A percentile compares a stretch with the other conserved stretches of the same genome.
Evolutionary conservation across 2,113 vertebrate species (phyloP).

Genomic region (Chelonoidis abingdonii): DNA sequence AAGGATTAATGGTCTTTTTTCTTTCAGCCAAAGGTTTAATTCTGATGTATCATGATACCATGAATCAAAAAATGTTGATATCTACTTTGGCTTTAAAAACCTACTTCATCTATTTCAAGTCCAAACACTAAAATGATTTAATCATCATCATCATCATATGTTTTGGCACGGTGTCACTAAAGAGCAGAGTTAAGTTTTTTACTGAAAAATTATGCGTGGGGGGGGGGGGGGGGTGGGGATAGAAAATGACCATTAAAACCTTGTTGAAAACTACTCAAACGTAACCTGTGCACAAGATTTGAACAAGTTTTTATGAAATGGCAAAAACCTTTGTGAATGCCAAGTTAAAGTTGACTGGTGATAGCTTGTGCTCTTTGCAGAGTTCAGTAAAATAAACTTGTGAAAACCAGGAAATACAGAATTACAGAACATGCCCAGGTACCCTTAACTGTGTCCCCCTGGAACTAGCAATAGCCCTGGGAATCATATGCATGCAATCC

Average conservation of each 20-base stretch:
- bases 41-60: neutral
- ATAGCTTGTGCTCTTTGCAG: too few relatives aligned
- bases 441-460: neutral
- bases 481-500: neutral
- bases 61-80: neutral
- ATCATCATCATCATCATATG: neutral
- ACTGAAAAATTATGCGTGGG: too few relatives aligned
- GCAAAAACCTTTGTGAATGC: too few relatives aligned
- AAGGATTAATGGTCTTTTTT: neutral
- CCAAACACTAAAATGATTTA: neutral
- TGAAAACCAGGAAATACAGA: neutral
- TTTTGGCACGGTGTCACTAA: neutral
- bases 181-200: too few relatives aligned
- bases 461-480: neutral
- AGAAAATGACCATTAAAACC: too few relatives aligned
- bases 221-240: accelerated
- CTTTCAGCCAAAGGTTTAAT: neutral
- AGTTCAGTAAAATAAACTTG: neutral
- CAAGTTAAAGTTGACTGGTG: too few relatives aligned
- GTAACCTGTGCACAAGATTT: too few relatives aligned
- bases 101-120: neutral
- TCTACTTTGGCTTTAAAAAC: neutral
- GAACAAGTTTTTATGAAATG: too few relatives aligned
- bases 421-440: neutral
- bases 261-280: too few relatives aligned